Evolutionary conservation across 1,140 invertebrate species (phyloP).

Genomic region (Octopus sinensis): DNA sequence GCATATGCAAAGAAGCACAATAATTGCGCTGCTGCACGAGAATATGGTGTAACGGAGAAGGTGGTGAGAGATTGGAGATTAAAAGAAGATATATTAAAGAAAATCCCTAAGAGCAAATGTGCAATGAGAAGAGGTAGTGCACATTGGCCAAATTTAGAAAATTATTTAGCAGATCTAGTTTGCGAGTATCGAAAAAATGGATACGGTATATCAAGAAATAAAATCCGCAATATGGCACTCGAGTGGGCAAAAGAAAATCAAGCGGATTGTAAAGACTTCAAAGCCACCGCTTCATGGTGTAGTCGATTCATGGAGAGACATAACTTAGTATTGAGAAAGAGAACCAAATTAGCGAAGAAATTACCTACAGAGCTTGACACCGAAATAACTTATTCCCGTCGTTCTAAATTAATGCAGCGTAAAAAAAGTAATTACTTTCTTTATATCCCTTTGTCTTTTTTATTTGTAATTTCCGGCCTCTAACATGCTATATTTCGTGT

Average conservation of each 20-base stretch:
- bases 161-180: background rate
- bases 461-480: too few relatives aligned
- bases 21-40: conserved; percentile 19
- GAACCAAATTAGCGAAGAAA: conserved; percentile 23
- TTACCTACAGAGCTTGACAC: conserved; percentile 20
- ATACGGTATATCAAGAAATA: conserved; percentile 2
- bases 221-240: background rate
- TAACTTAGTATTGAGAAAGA: conserved; percentile 13
- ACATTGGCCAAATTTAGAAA: conserved; percentile 5
- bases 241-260: background rate
- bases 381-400: conserved; percentile 16
- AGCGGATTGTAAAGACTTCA: conserved; percentile 7
- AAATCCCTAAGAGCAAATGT: background rate
- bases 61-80: background rate
- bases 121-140: background rate
- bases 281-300: conserved; percentile 22
- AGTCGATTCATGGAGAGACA: conserved; percentile 20
- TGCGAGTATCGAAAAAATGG: background rate
- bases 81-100: background rate
- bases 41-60: conserved; percentile 23
- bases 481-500: too few relatives aligned
- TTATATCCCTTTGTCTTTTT: too few relatives aligned
- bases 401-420: background rate
- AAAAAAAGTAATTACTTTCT: too few relatives aligned
- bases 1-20: conserved; percentile 11